Conservation (phyloP, 2,113 vertebrate species). For the Capreolus pygargus region DNA sequence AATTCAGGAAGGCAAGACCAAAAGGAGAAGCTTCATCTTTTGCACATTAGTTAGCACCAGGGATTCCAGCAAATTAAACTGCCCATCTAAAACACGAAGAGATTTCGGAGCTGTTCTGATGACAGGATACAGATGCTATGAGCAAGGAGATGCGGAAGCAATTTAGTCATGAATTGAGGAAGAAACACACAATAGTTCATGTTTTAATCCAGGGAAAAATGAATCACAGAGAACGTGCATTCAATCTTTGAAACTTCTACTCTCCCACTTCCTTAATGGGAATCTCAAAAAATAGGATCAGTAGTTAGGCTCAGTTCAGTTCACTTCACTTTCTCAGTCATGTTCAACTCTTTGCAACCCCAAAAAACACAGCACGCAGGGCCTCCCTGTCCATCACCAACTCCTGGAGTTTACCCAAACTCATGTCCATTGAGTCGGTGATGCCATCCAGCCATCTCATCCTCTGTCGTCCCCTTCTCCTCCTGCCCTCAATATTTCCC, state of each 20-base stretch:
- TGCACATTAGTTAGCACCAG: neutral
- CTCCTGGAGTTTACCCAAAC: neutral
- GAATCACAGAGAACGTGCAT: neutral
- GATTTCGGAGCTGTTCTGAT: neutral
- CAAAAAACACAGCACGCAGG: accelerated
- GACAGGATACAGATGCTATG: neutral
- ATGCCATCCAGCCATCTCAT: neutral
- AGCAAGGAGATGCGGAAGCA: neutral
- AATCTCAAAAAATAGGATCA: neutral
- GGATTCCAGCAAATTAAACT: neutral
- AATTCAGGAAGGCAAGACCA: neutral
- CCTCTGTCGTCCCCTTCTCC: neutral
- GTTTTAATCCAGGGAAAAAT: neutral
- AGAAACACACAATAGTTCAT: neutral
- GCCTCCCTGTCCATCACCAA: neutral
- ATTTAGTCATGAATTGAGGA: neutral
- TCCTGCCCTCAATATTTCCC: neutral
- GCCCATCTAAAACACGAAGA: neutral
- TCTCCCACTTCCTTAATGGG: neutral
- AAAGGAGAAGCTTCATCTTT: neutral
- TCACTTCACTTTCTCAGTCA: accelerated
- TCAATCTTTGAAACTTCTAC: neutral
- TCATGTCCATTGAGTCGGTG: neutral
- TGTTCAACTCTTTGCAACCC: accelerated
- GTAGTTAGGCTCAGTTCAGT: neutral